Evolutionary conservation across 37 sponge, comb jelly and placozoan genomes (phyloP).

Genomic region (Mnemiopsis leidyi): DNA sequence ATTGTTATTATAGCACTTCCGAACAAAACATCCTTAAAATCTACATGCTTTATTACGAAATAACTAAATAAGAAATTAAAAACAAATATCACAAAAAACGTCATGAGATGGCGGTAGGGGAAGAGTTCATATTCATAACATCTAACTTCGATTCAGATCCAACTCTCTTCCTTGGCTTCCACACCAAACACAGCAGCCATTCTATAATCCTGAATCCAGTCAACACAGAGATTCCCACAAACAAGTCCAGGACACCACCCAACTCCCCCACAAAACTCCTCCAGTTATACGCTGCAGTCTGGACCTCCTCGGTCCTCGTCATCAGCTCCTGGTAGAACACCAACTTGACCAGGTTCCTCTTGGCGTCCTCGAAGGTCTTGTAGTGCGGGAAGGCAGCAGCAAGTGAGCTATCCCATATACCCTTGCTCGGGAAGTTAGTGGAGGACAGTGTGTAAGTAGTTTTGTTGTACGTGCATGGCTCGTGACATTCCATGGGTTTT

Average conservation of each 20-base stretch:
- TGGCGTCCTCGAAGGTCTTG: not conserved
- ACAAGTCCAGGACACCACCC: not conserved
- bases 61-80: no score
- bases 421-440: not conserved
- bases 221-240: not conserved
- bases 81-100: no score
- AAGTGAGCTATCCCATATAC: not conserved
- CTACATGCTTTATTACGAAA: no score
- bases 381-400: not conserved
- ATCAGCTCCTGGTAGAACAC: not conserved
- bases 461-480: constrained; percentile 14
- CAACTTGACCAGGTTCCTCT: constrained; percentile 1
- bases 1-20: no score
- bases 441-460: not conserved
- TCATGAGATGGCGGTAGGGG: no score
- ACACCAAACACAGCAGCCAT: not conserved
- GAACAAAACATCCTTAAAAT: no score
- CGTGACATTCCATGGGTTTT: not conserved
- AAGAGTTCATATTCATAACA: no score
- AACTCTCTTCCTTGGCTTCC: no score
- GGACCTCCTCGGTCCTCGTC: not conserved
- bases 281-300: not conserved
- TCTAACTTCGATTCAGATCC: no score
- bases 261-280: not conserved
- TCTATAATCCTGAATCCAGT: not conserved